These are phyloP conservation scores for Papilio helenus DNA, from an alignment of 1,140 invertebrate species.

Conservation along the genomic window DNA sequence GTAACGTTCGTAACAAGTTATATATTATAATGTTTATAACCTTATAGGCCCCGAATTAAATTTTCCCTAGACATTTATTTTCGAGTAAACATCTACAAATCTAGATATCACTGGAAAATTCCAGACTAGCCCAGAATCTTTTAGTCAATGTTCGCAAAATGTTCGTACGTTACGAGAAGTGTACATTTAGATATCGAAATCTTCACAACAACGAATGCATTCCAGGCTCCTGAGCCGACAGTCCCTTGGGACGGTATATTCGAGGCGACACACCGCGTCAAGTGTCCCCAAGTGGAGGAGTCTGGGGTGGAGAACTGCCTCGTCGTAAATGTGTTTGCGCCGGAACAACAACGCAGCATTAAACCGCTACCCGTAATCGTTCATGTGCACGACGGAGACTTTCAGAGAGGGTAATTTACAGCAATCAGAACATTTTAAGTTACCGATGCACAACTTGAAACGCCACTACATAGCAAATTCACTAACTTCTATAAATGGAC, in stretches of 20 bases:
- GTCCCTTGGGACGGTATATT: conserved; percentile 67
- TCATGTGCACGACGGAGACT: conserved; percentile 65
- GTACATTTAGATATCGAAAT: not conserved
- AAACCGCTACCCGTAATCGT: conserved; percentile 58
- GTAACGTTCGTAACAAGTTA: conserved; percentile 41
- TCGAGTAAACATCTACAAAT: not conserved
- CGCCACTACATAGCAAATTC: too few relatives aligned
- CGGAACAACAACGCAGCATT: conserved; percentile 42
- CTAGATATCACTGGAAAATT: too few relatives aligned
- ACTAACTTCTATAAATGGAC: too few relatives aligned
- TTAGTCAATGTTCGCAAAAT: not conserved
- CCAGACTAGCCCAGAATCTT: not conserved
- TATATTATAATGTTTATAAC: conserved; percentile 47
- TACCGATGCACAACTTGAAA: too few relatives aligned
- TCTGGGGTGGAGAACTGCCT: conserved; percentile 66
- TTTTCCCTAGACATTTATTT: not conserved
- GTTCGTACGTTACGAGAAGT: too few relatives aligned
- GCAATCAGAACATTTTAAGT: not conserved
- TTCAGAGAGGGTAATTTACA: conserved; percentile 61
- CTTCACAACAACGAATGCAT: not conserved
- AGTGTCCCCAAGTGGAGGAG: conserved; percentile 60
- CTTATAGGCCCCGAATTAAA: not conserved
- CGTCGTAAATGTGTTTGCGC: conserved; percentile 68
- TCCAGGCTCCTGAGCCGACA: conserved; percentile 60
- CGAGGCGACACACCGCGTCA: conserved; percentile 66